Evolutionary conservation across 2,888 invertebrate genomes (phyloP).

Genomic region (Sericinus montela): DNA sequence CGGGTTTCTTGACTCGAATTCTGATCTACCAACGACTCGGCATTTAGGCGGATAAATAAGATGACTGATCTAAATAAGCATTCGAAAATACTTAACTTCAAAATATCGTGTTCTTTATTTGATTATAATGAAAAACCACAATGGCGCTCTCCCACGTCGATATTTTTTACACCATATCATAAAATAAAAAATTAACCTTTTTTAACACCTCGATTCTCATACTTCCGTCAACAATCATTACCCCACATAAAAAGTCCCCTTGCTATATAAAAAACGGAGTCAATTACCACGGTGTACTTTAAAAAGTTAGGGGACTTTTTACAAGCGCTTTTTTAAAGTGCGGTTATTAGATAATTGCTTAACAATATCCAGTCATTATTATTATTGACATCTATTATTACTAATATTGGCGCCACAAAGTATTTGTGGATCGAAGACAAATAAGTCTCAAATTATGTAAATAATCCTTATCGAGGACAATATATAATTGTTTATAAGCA

Average conservation of each 20-base stretch:
- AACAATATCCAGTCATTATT: slow-evolving; percentile 5
- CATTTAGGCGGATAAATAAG: no score
- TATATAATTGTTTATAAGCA: slow-evolving; percentile 8
- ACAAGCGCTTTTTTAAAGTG: slow-evolving; percentile 30
- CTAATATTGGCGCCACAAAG: slow-evolving; percentile 14
- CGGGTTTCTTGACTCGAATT: no score
- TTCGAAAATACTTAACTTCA: no score
- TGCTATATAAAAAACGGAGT: slow-evolving; percentile 31
- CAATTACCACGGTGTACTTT: slow-evolving; percentile 37
- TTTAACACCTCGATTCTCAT: slow-evolving; percentile 35
- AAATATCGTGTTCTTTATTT: no score
- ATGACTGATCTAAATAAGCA: no score
- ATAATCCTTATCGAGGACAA: slow-evolving; percentile 5
- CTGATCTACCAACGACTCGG: no score
- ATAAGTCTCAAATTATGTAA: slow-evolving; percentile 6
- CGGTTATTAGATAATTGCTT: slow-evolving; percentile 30
- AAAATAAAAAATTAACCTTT: slow-evolving; percentile 29
- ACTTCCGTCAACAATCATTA: slow-evolving; percentile 43
- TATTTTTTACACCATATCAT: slow-evolving; percentile 29
- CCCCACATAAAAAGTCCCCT: slow-evolving; percentile 42
- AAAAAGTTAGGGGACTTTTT: slow-evolving; percentile 48
- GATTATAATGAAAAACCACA: not conserved
- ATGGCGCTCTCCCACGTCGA: slow-evolving; percentile 35
- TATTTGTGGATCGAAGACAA: slow-evolving; percentile 15
- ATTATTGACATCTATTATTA: not conserved